Base-by-base conservation (phyloP, 1,140 invertebrate genomes). In the Phocides pigmalion region DNA sequence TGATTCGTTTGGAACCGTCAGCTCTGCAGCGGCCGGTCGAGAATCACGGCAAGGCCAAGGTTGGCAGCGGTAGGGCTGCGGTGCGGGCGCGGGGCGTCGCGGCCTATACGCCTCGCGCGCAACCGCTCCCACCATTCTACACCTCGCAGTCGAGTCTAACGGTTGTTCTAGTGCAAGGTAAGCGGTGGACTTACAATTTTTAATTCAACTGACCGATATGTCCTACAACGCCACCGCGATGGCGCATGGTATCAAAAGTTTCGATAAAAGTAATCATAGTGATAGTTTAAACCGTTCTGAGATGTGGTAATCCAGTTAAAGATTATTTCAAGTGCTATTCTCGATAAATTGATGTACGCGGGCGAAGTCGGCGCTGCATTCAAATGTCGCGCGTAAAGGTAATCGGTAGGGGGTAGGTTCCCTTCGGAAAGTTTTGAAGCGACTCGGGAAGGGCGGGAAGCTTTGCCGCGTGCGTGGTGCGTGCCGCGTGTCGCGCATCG, bases 101-200 rank as follows among this genome's bases (percentile, higher is more conserved):
- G 78, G 79, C 84, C 85, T 84, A 87, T 87, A 84, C 78, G 86
- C 74, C 79, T 79, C 70, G 85, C 84, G 85, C 87, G 78, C 81
- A 82, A 82, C 82, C 87, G 81, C 81, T 78, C 72, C 76, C 75
- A 84, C 79, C 89, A 91, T 89, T 91, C 89, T 91, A 77, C 89
- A 89, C 87, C 86, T 87, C 81, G 89, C 87, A 89, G 87, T 91
- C 85, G 87, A 84, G 84, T 88, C 79, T 86, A 79, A 90, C 88
- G 87, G 87, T 90, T 89, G 87, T 91, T 74, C 85, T 79, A 86
- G 84, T 79, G 78, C 73, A 84, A 91, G 87, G 88, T 90, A 90
- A 91, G 87, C 87, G 76, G 84, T 88, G 82, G 79, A 75, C 67
- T 79, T 64, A 79, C 74, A 72, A 58, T 69, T 71, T 70, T 66